Evolutionary conservation across 2,888 invertebrate genomes (phyloP).

Genomic region (Leptura quadrifasciata): DNA sequence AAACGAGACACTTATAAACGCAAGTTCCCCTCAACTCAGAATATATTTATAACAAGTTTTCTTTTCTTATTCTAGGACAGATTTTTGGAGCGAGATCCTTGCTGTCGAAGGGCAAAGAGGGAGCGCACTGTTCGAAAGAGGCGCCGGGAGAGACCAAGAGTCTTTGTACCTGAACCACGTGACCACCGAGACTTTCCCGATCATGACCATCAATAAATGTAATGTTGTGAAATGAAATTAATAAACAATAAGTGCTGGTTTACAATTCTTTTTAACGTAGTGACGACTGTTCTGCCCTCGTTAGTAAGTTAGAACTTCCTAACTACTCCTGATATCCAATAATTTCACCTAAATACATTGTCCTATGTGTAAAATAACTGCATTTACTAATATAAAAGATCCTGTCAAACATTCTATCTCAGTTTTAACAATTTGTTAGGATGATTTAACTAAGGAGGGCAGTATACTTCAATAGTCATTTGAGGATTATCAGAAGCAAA

Average conservation of each 20-base stretch:
- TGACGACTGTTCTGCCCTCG: no score
- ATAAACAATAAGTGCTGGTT: background rate
- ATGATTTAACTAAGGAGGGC: no score
- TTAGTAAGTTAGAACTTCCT: no score
- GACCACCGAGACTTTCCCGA: slow-evolving; percentile 22
- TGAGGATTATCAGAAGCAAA: no score
- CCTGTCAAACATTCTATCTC: no score
- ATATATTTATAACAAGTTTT: background rate
- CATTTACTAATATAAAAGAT: no score
- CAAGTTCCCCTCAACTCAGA: slow-evolving; percentile 46
- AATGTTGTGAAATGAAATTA: background rate
- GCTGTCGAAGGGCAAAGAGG: slow-evolving; percentile 42
- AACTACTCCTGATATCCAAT: no score
- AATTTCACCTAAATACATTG: no score
- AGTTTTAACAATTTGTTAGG: no score
- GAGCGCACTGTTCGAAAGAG: slow-evolving; percentile 10
- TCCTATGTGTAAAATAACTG: no score
- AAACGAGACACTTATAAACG: slow-evolving; percentile 34
- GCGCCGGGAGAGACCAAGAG: slow-evolving; percentile 34
- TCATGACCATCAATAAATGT: background rate
- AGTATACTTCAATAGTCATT: no score
- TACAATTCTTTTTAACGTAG: no score
- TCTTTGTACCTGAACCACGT: slow-evolving; percentile 41
- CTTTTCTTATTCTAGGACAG: slow-evolving; percentile 38
- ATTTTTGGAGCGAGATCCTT: slow-evolving; percentile 47